Conservation (phyloP, 2,797 vertebrate genomes). For the Melanotaenia nigrans region DNA sequence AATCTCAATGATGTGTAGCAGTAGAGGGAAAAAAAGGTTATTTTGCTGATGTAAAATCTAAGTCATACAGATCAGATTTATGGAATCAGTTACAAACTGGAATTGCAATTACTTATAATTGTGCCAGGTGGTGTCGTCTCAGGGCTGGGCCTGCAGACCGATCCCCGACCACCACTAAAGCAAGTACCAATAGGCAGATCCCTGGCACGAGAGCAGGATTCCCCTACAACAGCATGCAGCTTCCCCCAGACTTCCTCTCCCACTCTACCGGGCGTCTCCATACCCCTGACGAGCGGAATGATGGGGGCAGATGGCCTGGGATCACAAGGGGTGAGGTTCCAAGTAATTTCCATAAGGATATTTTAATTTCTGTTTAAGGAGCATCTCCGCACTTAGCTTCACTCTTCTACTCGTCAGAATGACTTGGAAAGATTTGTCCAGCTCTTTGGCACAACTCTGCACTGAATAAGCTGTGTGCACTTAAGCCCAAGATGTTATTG, state of each 20-base stretch:
- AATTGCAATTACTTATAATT: neutral
- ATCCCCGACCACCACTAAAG: conserved; percentile 82
- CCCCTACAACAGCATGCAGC: conserved; percentile 71
- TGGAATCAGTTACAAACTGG: neutral
- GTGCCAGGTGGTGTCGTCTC: conserved; percentile 65
- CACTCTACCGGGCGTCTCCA: conserved; percentile 78
- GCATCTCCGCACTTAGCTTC: no score
- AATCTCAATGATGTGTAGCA: neutral
- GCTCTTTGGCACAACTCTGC: no score
- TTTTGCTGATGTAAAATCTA: neutral
- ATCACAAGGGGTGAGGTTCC: conserved; percentile 83
- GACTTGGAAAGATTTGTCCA: no score
- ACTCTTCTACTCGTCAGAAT: no score
- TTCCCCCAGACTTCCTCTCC: conserved; percentile 82
- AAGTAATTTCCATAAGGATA: neutral
- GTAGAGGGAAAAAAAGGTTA: neutral
- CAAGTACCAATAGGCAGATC: conserved; percentile 70
- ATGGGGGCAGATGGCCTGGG: conserved; percentile 81
- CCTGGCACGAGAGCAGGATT: conserved; percentile 83
- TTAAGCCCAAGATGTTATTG: no score
- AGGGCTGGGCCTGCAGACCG: conserved; percentile 79
- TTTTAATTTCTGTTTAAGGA: no score
- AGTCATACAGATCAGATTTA: neutral
- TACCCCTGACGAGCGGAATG: conserved; percentile 82
- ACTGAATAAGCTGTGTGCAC: no score